Evolutionary conservation across 2,113 vertebrate species (phyloP).

Genomic region (Leptosomus discolor): DNA sequence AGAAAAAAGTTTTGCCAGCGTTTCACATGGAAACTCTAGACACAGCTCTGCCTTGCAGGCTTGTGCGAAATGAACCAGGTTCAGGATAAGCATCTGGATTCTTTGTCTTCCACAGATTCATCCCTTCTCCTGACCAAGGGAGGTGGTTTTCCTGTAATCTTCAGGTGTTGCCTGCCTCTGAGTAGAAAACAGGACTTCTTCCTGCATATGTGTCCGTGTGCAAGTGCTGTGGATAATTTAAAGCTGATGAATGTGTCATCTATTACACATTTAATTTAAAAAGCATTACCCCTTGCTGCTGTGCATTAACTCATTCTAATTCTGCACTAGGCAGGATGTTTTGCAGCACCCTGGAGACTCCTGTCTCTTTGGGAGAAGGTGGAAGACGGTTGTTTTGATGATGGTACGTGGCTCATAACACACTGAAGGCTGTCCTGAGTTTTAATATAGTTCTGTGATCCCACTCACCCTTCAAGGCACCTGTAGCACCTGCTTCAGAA

Average conservation of each 20-base stretch:
- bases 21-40: background rate
- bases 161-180: background rate
- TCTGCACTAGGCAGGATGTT: background rate
- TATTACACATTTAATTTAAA: background rate
- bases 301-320: background rate
- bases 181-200: background rate
- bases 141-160: background rate
- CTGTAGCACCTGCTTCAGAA: background rate
- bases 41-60: background rate
- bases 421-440: background rate
- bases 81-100: background rate
- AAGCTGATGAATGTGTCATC: background rate
- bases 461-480: background rate
- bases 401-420: no score
- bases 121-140: background rate
- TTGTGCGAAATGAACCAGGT: background rate
- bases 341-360: background rate
- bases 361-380: background rate
- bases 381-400: background rate
- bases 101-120: background rate
- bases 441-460: background rate
- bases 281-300: background rate
- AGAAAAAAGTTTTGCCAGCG: background rate
- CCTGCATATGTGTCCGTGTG: background rate
- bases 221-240: background rate